phyloP scores from a whole-genome alignment of 2,888 invertebrate genomes.

The Eupithecia abbreviata region DNA sequence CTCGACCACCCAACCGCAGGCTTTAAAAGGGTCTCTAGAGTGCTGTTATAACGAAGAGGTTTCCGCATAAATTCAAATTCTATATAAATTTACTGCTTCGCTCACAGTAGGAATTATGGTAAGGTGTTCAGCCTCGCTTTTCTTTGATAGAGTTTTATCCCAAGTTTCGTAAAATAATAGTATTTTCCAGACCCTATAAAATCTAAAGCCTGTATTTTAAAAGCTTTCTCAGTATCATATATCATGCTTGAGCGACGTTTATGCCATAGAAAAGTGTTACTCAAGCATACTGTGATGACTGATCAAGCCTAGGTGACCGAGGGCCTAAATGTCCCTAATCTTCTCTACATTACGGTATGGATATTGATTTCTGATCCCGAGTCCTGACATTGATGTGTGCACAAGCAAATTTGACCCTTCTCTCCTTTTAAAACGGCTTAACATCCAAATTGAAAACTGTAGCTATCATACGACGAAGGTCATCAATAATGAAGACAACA shows the following conservation, averaged over 20 bases:
- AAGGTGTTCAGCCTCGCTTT: not conserved
- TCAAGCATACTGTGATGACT: too few species aligned
- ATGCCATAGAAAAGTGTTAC: too few species aligned
- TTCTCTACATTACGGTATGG: not conserved
- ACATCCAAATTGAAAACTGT: not conserved
- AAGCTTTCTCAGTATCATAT: too few species aligned
- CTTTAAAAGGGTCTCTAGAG: constrained; percentile 6
- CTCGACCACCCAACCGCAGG: not conserved
- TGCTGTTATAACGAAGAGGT: constrained; percentile 9
- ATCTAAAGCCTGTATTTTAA: too few species aligned
- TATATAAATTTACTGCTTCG: constrained; percentile 3
- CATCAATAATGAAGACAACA: constrained; percentile 13
- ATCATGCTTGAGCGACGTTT: too few species aligned
- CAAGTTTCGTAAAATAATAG: not conserved
- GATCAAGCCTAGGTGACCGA: too few species aligned
- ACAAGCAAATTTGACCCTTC: constrained; percentile 9
- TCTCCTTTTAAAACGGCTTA: not conserved
- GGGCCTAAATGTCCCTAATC: not conserved
- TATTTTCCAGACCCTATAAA: not conserved
- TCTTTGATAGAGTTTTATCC: not conserved
- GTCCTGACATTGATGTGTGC: not conserved
- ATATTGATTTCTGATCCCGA: not conserved
- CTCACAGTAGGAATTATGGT: not conserved
- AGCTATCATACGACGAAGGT: not conserved
- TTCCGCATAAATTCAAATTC: constrained; percentile 9